phyloP scores from a whole-genome alignment of 2,113 vertebrate species.

The Papio anubis region DNA sequence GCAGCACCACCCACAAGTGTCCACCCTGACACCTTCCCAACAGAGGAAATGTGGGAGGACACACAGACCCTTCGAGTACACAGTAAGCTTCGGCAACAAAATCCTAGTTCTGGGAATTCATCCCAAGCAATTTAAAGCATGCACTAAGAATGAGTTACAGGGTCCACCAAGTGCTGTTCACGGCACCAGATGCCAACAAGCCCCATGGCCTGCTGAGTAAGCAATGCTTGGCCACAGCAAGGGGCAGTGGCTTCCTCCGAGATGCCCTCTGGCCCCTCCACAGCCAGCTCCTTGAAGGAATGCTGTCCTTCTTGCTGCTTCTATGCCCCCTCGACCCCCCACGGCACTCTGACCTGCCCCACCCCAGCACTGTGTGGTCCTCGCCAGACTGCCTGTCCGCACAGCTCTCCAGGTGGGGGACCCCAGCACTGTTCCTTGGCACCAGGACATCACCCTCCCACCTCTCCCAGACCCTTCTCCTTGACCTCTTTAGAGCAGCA shows the following conservation, averaged over 20 bases:
- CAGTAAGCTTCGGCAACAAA: background rate
- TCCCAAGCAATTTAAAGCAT: background rate
- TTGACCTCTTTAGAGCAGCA: background rate
- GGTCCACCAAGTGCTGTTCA: too few relatives aligned
- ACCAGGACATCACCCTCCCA: too few relatives aligned
- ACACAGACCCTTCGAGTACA: background rate
- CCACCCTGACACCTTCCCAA: background rate
- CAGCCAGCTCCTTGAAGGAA: background rate
- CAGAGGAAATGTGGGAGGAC: background rate
- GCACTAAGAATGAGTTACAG: rapidly evolving
- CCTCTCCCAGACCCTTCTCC: background rate
- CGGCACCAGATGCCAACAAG: background rate
- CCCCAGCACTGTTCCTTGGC: background rate
- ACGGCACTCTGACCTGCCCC: background rate
- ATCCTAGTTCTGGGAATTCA: background rate
- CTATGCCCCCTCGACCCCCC: background rate
- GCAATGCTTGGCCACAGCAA: rapidly evolving
- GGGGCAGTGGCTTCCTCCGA: background rate
- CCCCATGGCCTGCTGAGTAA: background rate
- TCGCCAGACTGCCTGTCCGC: background rate
- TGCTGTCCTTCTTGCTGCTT: background rate
- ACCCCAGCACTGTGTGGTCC: background rate
- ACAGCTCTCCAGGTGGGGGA: too few relatives aligned
- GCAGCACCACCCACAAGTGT: background rate
- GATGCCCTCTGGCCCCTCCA: background rate